Evolutionary conservation across 1,140 invertebrate species (phyloP).

Genomic region (Anagrus nilaparvatae): DNA sequence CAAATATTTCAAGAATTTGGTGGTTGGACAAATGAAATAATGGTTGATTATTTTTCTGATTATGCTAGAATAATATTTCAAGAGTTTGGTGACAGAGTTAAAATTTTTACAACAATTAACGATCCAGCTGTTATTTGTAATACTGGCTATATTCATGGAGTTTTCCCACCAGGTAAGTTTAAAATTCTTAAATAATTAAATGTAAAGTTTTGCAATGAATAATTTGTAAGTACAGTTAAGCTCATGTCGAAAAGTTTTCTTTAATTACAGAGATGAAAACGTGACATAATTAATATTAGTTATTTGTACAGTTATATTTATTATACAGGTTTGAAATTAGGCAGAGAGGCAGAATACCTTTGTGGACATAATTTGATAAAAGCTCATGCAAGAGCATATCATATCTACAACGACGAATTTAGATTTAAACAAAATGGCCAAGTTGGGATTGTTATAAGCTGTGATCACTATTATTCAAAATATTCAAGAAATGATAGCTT

Average conservation of each 20-base stretch:
- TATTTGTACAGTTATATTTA: conserved; percentile 32
- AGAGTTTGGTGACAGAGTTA: conserved; percentile 38
- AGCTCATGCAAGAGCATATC: conserved; percentile 45
- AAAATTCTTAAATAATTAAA: conserved; percentile 4
- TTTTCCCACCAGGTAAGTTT: conserved; percentile 23
- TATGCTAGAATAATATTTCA: conserved; percentile 43
- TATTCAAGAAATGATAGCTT: conserved; percentile 12
- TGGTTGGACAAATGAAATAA: conserved; percentile 48
- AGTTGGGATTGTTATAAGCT: conserved; percentile 18
- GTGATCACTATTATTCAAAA: conserved; percentile 13
- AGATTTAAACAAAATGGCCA: conserved; percentile 45
- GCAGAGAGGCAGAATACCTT: conserved; percentile 36
- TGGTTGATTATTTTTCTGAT: conserved; percentile 45
- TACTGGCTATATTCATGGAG: conserved; percentile 20
- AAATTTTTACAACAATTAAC: conserved; percentile 41
- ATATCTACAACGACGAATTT: conserved; percentile 53
- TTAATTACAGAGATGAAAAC: too few relatives aligned
- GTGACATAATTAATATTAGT: conserved; percentile 40
- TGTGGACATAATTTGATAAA: conserved; percentile 44
- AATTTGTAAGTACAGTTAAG: too few relatives aligned
- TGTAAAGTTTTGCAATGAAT: conserved; percentile 1
- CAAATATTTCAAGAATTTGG: conserved; percentile 46
- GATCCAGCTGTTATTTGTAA: conserved; percentile 37
- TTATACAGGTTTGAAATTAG: not conserved
- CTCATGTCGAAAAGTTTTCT: too few relatives aligned